These are phyloP conservation scores for Eulemur albifrons DNA, from an alignment of 2,797 vertebrate genomes.

Conservation along the genomic window DNA sequence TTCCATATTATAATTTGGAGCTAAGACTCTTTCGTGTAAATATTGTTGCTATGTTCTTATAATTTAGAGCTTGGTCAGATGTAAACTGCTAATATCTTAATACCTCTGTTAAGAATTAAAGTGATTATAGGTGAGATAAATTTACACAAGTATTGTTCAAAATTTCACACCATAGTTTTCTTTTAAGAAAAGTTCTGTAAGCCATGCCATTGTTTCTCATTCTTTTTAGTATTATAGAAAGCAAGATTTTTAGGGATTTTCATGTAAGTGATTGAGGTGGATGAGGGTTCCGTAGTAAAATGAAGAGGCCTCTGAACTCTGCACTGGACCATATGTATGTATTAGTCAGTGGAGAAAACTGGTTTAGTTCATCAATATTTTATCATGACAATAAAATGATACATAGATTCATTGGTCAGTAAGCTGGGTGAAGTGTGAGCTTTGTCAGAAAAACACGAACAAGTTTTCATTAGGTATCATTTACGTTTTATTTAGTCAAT, in stretches of 20 bases:
- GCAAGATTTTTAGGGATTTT: not conserved
- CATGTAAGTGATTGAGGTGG: not conserved
- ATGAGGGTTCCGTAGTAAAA: not conserved
- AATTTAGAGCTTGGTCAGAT: not conserved
- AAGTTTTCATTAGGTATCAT: not conserved
- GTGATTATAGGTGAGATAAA: not conserved
- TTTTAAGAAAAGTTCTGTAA: not conserved
- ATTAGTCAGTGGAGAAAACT: not conserved
- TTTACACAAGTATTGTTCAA: not conserved
- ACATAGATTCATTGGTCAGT: not conserved
- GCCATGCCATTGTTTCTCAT: not conserved
- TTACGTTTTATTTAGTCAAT: conserved; percentile 10
- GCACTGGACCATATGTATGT: not conserved
- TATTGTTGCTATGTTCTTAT: not conserved
- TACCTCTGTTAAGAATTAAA: not conserved
- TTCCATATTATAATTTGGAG: not conserved
- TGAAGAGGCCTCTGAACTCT: not conserved
- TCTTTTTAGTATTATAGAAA: not conserved
- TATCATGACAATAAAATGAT: not conserved
- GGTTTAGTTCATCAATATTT: not conserved
- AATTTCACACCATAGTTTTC: not conserved
- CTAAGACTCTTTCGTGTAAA: not conserved
- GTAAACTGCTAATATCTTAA: not conserved
- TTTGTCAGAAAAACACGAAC: conserved; percentile 22
- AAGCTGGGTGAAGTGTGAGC: not conserved